These are phyloP conservation scores for Macrophya alboannulata DNA, from an alignment of 2,888 invertebrate genomes.

Conservation along the genomic window DNA sequence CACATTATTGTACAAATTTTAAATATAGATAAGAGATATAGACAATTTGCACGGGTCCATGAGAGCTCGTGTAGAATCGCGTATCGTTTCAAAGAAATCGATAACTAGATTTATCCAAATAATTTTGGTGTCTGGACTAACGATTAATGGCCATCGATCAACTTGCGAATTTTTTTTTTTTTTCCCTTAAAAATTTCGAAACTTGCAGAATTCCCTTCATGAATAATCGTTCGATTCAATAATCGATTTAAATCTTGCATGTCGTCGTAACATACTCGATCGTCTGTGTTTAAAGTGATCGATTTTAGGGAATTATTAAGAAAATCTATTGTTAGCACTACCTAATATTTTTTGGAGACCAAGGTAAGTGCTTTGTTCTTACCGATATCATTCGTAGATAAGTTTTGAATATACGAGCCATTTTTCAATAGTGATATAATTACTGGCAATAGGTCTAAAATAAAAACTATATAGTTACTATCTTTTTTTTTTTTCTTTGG, in stretches of 20 bases:
- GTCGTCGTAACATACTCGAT: background rate
- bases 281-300: background rate
- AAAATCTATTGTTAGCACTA: background rate
- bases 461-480: too few relatives aligned
- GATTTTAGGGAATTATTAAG: background rate
- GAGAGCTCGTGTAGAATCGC: too few relatives aligned
- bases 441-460: too few relatives aligned
- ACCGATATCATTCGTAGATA: constrained; percentile 66
- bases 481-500: too few relatives aligned
- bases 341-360: background rate
- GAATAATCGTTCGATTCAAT: too few relatives aligned
- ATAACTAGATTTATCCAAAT: background rate
- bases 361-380: constrained; percentile 9
- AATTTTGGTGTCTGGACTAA: background rate
- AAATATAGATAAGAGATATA: too few relatives aligned
- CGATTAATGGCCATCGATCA: background rate
- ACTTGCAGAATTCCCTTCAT: background rate
- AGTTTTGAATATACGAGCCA: constrained; percentile 66
- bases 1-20: too few relatives aligned
- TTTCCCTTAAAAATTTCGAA: background rate
- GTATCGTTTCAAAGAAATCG: background rate
- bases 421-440: too few relatives aligned
- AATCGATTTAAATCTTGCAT: background rate
- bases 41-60: too few relatives aligned
- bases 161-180: background rate